Percentiles rank a stretch among this genome's conserved stretches.
These are phyloP conservation scores for Poeciliopsis paucimaculata DNA, from an alignment of 2,797 vertebrate genomes.

Conservation along the genomic window DNA sequence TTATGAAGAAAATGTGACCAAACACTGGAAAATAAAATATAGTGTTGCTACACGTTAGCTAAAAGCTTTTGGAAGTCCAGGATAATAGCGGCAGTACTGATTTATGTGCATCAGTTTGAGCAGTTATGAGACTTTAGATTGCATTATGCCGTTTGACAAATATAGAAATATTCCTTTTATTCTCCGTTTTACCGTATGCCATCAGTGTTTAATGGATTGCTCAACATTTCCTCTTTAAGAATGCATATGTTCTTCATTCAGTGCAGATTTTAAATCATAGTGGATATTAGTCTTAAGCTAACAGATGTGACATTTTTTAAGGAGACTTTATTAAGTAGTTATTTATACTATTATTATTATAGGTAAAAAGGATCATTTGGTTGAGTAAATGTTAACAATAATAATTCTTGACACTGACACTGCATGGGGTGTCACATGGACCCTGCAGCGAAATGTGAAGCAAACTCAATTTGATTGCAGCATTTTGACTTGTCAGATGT, in stretches of 20 bases:
- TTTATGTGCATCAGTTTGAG: not conserved
- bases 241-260: not conserved
- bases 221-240: not conserved
- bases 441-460: constrained; percentile 3
- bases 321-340: not conserved
- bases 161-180: not conserved
- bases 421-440: not conserved
- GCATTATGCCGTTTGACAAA: not conserved
- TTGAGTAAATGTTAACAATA: not conserved
- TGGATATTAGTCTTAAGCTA: not conserved
- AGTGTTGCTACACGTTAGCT: not conserved
- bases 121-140: not conserved
- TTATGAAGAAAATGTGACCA: constrained; percentile 6
- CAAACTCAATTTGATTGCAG: not conserved
- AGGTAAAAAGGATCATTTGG: not conserved
- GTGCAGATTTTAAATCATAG: not conserved
- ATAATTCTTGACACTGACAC: not conserved
- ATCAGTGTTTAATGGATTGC: not conserved
- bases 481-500: constrained; percentile 9
- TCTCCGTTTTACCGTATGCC: not conserved
- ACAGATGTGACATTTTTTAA: not conserved
- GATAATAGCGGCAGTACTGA: not conserved
- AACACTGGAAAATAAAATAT: constrained; percentile 16
- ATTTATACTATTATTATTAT: not conserved
- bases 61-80: not conserved